Evolutionary conservation across 2,888 invertebrate genomes (phyloP).

Genomic region (Chrysolina haemoptera): DNA sequence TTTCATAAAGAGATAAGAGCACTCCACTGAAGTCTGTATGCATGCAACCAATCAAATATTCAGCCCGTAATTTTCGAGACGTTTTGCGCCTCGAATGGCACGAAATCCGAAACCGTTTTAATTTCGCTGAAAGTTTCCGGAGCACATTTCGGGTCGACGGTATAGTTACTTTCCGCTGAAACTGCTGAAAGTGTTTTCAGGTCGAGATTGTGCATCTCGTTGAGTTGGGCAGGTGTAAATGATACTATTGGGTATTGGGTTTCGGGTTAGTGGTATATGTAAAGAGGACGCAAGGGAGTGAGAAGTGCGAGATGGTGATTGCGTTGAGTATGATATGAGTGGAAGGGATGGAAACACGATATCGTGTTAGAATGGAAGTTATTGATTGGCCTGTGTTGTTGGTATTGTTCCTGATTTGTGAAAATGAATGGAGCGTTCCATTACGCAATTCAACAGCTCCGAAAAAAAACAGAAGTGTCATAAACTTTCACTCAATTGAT

Average conservation of each 20-base stretch:
- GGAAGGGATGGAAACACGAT: no score
- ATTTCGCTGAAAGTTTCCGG: constrained; percentile 17
- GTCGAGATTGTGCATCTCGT: constrained; percentile 4
- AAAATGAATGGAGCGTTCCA: no score
- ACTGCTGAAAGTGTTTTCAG: constrained; percentile 10
- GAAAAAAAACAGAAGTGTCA: no score
- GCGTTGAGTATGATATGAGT: no score
- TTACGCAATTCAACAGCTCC: no score
- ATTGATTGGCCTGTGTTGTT: no score
- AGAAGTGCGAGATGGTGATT: background rate
- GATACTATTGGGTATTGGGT: constrained; percentile 12
- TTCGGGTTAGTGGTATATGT: background rate
- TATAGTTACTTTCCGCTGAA: constrained; percentile 4
- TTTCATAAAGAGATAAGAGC: background rate
- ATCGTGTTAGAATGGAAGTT: no score
- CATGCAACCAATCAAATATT: constrained; percentile 7
- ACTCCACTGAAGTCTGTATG: background rate
- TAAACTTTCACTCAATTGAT: no score
- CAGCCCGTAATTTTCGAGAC: background rate
- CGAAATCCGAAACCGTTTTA: constrained; percentile 11
- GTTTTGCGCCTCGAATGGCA: background rate
- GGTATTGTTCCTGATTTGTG: no score
- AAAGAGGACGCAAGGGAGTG: background rate
- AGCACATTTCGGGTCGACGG: constrained; percentile 11
- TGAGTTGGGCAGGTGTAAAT: constrained; percentile 1